Evolutionary conservation across 2,113 vertebrate species (phyloP), one percentile per base, ranked within the genome.

Genomic region (Peucedramus taeniatus): DNA sequence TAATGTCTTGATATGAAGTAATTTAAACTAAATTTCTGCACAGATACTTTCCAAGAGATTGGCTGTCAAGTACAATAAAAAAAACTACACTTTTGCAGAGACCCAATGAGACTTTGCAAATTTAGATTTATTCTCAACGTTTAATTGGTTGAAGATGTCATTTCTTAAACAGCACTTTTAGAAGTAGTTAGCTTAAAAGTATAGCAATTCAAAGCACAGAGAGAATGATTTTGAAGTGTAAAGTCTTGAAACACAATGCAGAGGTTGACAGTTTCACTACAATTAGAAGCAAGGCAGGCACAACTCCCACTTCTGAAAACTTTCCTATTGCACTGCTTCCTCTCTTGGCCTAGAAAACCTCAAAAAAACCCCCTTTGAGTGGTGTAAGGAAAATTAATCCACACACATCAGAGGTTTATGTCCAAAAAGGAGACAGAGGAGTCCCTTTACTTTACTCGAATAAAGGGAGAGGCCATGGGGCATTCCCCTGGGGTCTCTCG

Each of bases 171-270:
- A 96, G 94, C 95, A 90, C 95, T 98, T 98, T 97, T 95, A 98
- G 97, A 97, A 97, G 98, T 92, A 97, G 97, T 98, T 98, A 97
- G 93, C 96, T 97, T 97, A 95, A 98, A 97, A 98, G 96, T 98
- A 45, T 61, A 96, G 97, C 96, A 97, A 98, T 98, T 98, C 97
- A 97, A 93, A 97, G 93, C 88, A 94, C 84, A 94, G 83, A 79
- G 83, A 93, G 95, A 96, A 96, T 93, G 97, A 96, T 97, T 98
- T 97, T 98, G 96, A 98, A 98, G 97, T 95, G 95, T 94, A 97
- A 96, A 97, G 92, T 95, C 97, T 97, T 97, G 93, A 97, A 96
- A 96, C 88, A 82, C 91, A 96, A 76, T 12, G 3, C 80, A 87
- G 93, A 96, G 97, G 83, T 96, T 98, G 98, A 97, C 97, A 97